Evolutionary conservation across 2,888 invertebrate species (phyloP).

Genomic region (Dinocampus coccinellae): DNA sequence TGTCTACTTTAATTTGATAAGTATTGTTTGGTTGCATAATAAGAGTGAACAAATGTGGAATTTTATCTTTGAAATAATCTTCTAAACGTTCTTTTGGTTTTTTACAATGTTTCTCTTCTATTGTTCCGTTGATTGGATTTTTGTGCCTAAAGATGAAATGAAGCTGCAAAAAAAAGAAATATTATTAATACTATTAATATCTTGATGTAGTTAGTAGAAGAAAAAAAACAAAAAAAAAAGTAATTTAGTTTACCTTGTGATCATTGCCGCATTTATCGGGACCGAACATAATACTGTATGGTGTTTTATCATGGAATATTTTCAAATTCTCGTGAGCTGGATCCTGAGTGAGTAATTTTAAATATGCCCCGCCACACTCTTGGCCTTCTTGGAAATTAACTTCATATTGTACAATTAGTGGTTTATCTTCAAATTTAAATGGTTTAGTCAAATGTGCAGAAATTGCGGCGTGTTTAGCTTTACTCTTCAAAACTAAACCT

Average conservation of each 20-base stretch:
- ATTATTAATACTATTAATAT: background rate
- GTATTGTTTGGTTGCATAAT: slow-evolving; percentile 84
- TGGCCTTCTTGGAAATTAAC: slow-evolving; percentile 95
- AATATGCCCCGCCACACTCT: slow-evolving; percentile 98
- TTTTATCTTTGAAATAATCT: slow-evolving; percentile 91
- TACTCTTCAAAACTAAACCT: slow-evolving; percentile 91
- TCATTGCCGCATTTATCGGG: slow-evolving; percentile 99
- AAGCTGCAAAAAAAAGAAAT: slow-evolving; percentile 68
- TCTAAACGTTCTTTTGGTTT: slow-evolving; percentile 88
- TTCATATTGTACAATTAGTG: slow-evolving; percentile 93
- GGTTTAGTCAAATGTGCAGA: slow-evolving; percentile 82
- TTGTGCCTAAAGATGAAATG: slow-evolving; percentile 94
- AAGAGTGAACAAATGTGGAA: slow-evolving; percentile 89
- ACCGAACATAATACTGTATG: slow-evolving; percentile 99
- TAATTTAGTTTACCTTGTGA: slow-evolving; percentile 92
- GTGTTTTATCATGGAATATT: slow-evolving; percentile 93
- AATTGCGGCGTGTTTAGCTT: slow-evolving; percentile 97
- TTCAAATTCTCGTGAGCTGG: slow-evolving; percentile 77
- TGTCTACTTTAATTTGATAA: slow-evolving; percentile 86
- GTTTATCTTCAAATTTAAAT: slow-evolving; percentile 86
- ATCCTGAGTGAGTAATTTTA: slow-evolving; percentile 89
- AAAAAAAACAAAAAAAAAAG: slow-evolving; percentile 62
- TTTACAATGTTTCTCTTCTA: slow-evolving; percentile 96
- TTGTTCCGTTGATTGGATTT: slow-evolving; percentile 91
- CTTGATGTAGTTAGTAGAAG: background rate